Percentiles rank a stretch among this genome's conserved stretches.
Evolutionary conservation across 2,113 vertebrate genomes (phyloP).

Genomic region (Callipepla californica): DNA sequence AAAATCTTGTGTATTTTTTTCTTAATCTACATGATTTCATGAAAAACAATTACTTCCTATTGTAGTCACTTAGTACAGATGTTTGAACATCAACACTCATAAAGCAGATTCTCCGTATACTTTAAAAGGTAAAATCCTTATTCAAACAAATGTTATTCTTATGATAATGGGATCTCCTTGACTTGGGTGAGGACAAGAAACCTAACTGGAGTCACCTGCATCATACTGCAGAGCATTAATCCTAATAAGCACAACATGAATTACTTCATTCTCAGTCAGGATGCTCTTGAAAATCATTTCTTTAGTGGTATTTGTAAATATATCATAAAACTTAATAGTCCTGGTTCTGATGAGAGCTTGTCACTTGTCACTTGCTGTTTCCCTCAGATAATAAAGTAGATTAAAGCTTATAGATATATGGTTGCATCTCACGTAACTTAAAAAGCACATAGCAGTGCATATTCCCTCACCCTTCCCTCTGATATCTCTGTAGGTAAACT

Average conservation of each 20-base stretch:
- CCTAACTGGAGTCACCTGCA: not conserved
- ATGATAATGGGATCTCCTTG: not conserved
- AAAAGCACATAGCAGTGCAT: not conserved
- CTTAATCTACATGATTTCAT: not conserved
- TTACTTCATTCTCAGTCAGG: not conserved
- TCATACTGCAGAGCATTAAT: not conserved
- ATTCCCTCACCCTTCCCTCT: not conserved
- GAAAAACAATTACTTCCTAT: not conserved
- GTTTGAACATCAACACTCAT: not conserved
- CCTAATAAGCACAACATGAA: not conserved
- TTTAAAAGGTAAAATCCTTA: not conserved
- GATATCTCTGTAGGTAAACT: not conserved
- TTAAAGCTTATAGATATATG: not conserved
- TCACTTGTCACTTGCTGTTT: not conserved
- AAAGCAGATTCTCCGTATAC: not conserved
- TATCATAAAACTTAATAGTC: not conserved
- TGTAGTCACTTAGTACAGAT: not conserved
- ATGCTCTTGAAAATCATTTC: not conserved
- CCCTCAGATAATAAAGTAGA: not conserved
- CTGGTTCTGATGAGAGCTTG: not conserved
- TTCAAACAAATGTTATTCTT: not conserved
- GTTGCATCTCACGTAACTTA: not conserved
- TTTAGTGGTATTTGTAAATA: slow-evolving; percentile 15
- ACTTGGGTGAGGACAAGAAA: not conserved
- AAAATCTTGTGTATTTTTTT: not conserved